Conservation (phyloP, 2,888 invertebrate species). For the Agrotis segetum region DNA sequence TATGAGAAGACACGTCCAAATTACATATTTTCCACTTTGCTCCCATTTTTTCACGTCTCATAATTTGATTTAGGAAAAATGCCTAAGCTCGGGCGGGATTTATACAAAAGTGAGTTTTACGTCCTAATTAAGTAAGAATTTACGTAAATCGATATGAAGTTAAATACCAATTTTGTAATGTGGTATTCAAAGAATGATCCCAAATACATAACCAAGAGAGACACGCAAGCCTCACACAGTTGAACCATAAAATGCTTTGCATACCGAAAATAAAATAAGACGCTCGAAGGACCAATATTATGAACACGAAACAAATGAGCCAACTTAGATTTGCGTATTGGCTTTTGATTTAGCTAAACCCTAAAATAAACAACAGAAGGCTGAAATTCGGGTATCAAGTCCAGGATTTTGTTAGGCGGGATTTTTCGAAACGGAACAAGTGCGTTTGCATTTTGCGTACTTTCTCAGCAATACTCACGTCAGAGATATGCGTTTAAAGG, state of each 20-base stretch:
- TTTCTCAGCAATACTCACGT: conserved; percentile 74
- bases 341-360: conserved; percentile 53
- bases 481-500: conserved; percentile 77
- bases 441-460: conserved; percentile 67
- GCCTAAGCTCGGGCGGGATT: conserved; percentile 25
- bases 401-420: conserved; percentile 37
- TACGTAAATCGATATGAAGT: conserved; percentile 67
- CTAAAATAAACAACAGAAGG: conserved; percentile 62
- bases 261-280: conserved; percentile 80
- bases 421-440: conserved; percentile 64
- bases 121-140: conserved; percentile 71
- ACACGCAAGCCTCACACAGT: conserved; percentile 78
- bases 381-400: conserved; percentile 52
- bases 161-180: conserved; percentile 70
- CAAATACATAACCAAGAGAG: conserved; percentile 71
- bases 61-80: conserved; percentile 22
- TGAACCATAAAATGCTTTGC: conserved; percentile 80
- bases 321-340: conserved; percentile 69
- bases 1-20: conserved; percentile 38
- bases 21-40: conserved; percentile 50
- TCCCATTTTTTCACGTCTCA: conserved; percentile 16
- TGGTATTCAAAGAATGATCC: conserved; percentile 72
- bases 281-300: conserved; percentile 74
- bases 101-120: conserved; percentile 65
- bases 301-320: conserved; percentile 76